Evolutionary conservation across 2,888 invertebrate species (phyloP).

Genomic region (Philereme transversata): DNA sequence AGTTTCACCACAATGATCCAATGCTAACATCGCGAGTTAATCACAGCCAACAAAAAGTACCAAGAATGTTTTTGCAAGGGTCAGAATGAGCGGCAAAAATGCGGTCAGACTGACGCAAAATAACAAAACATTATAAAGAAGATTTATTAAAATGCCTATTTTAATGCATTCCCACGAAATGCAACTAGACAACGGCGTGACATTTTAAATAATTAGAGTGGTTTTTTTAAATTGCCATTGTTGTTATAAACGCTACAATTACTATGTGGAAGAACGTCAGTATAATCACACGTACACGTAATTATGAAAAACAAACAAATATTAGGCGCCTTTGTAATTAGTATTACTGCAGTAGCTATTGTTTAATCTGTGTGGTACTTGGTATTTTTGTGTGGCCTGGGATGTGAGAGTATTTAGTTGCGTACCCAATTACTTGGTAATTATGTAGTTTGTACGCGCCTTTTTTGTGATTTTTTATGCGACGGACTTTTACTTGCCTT

Average conservation of each 20-base stretch:
- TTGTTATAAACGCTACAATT: constrained; percentile 39
- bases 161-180: constrained; percentile 50
- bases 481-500: too few species aligned
- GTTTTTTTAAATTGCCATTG: constrained; percentile 38
- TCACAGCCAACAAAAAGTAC: constrained; percentile 21
- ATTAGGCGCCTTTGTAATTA: constrained; percentile 30
- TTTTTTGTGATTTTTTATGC: too few species aligned
- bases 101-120: constrained; percentile 18
- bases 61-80: constrained; percentile 25
- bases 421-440: not conserved
- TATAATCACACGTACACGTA: constrained; percentile 30
- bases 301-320: constrained; percentile 33
- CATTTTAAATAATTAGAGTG: constrained; percentile 59
- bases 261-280: constrained; percentile 30
- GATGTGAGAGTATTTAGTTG: constrained; percentile 9
- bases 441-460: not conserved
- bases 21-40: constrained; percentile 29
- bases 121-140: constrained; percentile 25
- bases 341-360: constrained; percentile 7
- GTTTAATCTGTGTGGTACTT: constrained; percentile 8
- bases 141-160: constrained; percentile 33
- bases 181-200: constrained; percentile 53
- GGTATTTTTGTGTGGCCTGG: constrained; percentile 16
- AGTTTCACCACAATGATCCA: constrained; percentile 30
- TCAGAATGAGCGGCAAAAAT: constrained; percentile 32